Evolutionary conservation across 1,140 invertebrate species (phyloP).

Genomic region (Dolichoris vasculosae): DNA sequence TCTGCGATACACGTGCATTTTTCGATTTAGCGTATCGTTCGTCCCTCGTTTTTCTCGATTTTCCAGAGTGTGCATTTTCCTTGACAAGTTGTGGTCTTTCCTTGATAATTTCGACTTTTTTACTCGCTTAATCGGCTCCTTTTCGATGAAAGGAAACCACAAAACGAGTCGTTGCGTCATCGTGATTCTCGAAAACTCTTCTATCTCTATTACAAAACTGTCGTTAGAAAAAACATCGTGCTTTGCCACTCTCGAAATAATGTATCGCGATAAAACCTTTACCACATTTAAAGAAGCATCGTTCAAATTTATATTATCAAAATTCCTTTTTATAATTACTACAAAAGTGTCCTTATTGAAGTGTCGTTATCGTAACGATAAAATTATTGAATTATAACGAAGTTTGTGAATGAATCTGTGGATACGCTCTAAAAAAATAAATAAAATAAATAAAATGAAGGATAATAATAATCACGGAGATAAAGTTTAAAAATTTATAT

Average conservation of each 20-base stretch:
- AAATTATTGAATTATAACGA: background rate
- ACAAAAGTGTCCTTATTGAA: no score
- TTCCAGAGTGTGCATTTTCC: background rate
- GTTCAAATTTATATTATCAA: background rate
- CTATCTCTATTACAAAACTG: conserved; percentile 43
- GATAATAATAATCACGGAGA: background rate
- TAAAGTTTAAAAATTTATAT: background rate
- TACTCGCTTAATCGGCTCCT: background rate
- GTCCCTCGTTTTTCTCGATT: background rate
- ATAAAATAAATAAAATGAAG: background rate
- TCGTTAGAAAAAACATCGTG: conserved; percentile 1
- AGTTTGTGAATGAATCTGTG: background rate
- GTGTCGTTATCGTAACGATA: background rate
- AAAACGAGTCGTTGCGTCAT: conserved; percentile 10
- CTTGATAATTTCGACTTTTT: background rate
- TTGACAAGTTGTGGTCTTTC: background rate
- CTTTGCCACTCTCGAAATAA: background rate
- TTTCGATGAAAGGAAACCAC: background rate
- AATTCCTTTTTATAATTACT: background rate
- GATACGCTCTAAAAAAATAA: background rate
- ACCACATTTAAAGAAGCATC: background rate
- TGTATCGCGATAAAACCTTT: background rate
- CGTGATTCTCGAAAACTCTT: conserved; percentile 3
- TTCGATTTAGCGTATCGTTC: conserved; percentile 17
- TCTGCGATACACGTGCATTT: background rate